Evolutionary conservation across 2,797 vertebrate genomes (phyloP), one percentile per base, ranked within the genome.

Genomic region (Lacerta bilineata): DNA sequence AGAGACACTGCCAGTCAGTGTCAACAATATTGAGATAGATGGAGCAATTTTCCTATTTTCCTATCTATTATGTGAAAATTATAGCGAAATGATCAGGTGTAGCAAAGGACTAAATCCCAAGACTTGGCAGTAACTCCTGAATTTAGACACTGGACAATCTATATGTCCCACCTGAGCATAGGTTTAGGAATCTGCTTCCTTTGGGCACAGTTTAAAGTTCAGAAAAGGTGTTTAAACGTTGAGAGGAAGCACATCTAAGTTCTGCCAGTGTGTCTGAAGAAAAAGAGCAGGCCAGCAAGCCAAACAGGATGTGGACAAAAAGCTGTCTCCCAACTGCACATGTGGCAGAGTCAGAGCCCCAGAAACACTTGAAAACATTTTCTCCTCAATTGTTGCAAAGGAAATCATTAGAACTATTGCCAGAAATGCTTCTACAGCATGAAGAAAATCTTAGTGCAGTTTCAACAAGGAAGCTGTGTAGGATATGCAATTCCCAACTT

Each of bases 381-480:
- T 88, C 86, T 74, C 83, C 79, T 88, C 50, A 20, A n/a, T 41
- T 29, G 7, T 3, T 66, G 41, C 3, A 39, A 50, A 27, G 61
- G 69, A 88, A 81, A 33, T 1, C 79, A 55, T 2, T 7, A 88
- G 75, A 68, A n/a, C 66, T 11, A 55, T 0, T 66, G 68, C 25
- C 29, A 25, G 41, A 5, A 55, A 50, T 6, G 20, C 23, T n/a
- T 41, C 41, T 0, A 0, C 0, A 3, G 25, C 7, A 33, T 8
- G 43, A 33, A 15, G 6, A n/a, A 55, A 55, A 13, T 39, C 55
- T 9, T 61, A n/a, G n/a, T 64, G 33, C 79, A 23, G 27, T 25
- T 61, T 25, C 36, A 61, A 61, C 15, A 80, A n/a, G 18, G 17
- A 17, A 80, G 59, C 15, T 29, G 46, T 10, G 15, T 33, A 23